Base-by-base conservation (phyloP, 2,888 invertebrate genomes). In the Apamea anceps region DNA sequence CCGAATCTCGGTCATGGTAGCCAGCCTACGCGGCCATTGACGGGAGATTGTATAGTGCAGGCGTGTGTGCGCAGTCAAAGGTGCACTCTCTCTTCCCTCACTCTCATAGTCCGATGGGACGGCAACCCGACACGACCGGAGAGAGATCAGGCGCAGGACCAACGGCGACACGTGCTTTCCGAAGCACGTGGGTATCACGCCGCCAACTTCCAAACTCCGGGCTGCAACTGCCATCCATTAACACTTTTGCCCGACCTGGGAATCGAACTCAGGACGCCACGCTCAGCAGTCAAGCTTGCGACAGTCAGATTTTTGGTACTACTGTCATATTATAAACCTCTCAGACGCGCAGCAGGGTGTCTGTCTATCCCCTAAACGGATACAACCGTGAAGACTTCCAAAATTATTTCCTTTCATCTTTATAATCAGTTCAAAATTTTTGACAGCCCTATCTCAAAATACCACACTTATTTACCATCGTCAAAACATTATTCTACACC, bases 371-470 rank as follows among this genome's bases (percentile, higher is more conserved):
- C 25, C 75, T 1, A 45, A 82, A 75, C 81, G 81, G 77, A 85
- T 83, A 78, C 75, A 79, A 83, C 76, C 73, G 67, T 80, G 78
- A 78, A 80, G 78, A 77, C 76, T 72, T n/a, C 60, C 70, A 85
- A 89, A 82, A 84, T 80, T 66, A 45, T 72, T 72, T 83, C 80
- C 81, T 85, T 89, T 87, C 84, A 85, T 85, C 73, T 79, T 78
- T 76, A 85, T 91, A 91, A 91, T 90, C 87, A 74, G 80, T 75
- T 90, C 89, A 87, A 87, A 90, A 77, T 71, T 81, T 71, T 80
- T 82, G 88, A 87, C 90, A 82, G 81, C 77, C 79, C 81, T 88
- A 87, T 89, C 87, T 85, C 7, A 72, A 77, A 60, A 6, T 28
- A 54, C 80, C 67, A 81, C 65, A n/a, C 0, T 5, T 1, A 57